phyloP scores from a whole-genome alignment of 2,113 vertebrate genomes.

The Falco punctatus region DNA sequence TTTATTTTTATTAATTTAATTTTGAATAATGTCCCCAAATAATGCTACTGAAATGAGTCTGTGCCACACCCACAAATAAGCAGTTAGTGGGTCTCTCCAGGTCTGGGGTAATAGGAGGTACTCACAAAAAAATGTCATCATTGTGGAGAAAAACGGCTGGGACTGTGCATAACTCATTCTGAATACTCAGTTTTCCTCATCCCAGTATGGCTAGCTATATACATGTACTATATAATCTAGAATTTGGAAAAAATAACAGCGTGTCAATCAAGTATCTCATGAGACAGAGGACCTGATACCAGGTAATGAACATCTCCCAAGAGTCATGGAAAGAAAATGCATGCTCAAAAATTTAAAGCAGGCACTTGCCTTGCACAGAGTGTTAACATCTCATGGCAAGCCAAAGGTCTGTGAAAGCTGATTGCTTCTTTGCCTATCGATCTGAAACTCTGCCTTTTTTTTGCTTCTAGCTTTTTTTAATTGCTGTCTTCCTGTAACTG shows the following conservation, averaged over 20 bases:
- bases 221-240: not conserved
- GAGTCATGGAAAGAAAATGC: accelerated
- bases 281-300: not conserved
- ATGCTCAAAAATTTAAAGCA: not conserved
- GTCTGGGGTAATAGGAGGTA: not conserved
- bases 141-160: not conserved
- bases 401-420: not conserved
- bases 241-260: not conserved
- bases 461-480: constrained; percentile 48
- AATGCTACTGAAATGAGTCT: not conserved
- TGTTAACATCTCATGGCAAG: not conserved
- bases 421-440: constrained; percentile 15
- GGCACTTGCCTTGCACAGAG: not conserved
- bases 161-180: not conserved
- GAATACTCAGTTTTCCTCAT: not conserved
- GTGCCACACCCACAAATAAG: not conserved
- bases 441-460: constrained; percentile 13
- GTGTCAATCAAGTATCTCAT: not conserved
- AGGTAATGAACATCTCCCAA: not conserved
- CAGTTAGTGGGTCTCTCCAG: not conserved
- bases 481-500: constrained; percentile 40
- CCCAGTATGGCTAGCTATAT: not conserved
- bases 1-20: not conserved
- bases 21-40: not conserved
- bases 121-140: not conserved